phyloP scores from a whole-genome alignment of 2,113 vertebrate species.

The Regulus satrapa region DNA sequence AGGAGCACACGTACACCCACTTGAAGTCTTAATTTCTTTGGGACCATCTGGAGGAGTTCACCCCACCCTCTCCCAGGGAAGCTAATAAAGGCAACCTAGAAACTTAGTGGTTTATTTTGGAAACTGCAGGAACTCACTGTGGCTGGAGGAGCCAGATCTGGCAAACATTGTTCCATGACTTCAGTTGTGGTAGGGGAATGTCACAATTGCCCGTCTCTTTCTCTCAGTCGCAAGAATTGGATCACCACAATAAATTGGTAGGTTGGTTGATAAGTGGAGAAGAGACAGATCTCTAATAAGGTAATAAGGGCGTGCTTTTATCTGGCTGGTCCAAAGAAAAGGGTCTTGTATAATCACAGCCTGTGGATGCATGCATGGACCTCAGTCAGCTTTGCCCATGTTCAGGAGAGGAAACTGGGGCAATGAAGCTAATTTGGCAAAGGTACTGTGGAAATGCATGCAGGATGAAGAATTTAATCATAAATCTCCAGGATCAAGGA shows the following conservation, averaged over 20 bases:
- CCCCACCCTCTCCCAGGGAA: neutral
- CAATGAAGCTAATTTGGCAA: neutral
- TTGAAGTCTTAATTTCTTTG: slow-evolving; percentile 5
- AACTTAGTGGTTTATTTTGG: slow-evolving; percentile 41
- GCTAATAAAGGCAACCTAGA: slow-evolving; percentile 36
- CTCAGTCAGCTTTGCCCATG: neutral
- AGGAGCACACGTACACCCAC: neutral
- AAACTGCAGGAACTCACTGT: neutral
- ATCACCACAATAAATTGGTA: neutral
- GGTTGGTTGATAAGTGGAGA: neutral
- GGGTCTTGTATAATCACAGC: neutral
- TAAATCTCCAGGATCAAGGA: neutral
- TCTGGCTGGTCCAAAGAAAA: neutral
- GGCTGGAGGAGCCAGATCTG: neutral
- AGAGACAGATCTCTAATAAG: neutral
- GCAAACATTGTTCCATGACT: neutral
- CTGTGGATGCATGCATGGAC: neutral
- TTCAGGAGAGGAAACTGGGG: neutral
- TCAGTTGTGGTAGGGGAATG: neutral
- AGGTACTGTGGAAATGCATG: neutral
- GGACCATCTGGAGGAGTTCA: neutral
- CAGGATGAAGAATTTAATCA: neutral
- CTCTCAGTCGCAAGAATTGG: neutral
- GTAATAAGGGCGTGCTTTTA: neutral
- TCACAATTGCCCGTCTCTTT: neutral